Evolutionary conservation across 1,140 invertebrate species (phyloP), one percentile per base, ranked within the genome.

Genomic region (Fopius arisanus): DNA sequence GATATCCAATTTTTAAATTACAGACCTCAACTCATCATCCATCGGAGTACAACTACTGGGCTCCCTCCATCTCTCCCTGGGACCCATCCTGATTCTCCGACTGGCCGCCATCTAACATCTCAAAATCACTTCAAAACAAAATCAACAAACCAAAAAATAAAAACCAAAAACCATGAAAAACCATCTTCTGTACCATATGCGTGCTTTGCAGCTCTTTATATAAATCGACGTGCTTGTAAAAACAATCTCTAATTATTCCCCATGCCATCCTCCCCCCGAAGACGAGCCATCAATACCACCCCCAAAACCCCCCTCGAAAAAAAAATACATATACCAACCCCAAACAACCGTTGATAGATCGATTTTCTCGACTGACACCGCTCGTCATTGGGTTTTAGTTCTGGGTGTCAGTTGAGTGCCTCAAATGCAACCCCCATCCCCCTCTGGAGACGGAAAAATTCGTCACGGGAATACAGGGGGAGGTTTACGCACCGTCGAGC

Each of bases 191-290:
- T 79, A 82, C 78, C 75, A 78, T 80, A 79, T 73, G 78, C 78
- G 80, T 81, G 80, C 81, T 84, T 82, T 80, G 81, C 78, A 80
- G 78, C 80, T 80, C 77, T 83, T 80, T 79, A 79, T 82, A 79
- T 83, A 84, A 77, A 82, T 84, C 75, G 77, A 80, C 78, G 82
- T 82, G 81, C 80, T 84, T 82, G 77, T 81, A 80, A 78, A 75
- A 74, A 74, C 43, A 12, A 37, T 31, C n/a, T 67, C 19, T 70
- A 26, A 54, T 62, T 69, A 66, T 72, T 74, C 37, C 65, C 67
- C 9, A 16, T 73, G n/a, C 33, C 33, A 37, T 37, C 7, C 9
- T 7, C 33, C 33, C 33, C 33, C 33, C 33, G 33, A 7, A 37
- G 33, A 7, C 9, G 16, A 10, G 51, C 14, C n/a, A 33, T 43